Percentiles rank a stretch among this genome's conserved stretches.
Conservation (phyloP, 2,888 invertebrate genomes). For the Scaptomyza caliginosa region DNA sequence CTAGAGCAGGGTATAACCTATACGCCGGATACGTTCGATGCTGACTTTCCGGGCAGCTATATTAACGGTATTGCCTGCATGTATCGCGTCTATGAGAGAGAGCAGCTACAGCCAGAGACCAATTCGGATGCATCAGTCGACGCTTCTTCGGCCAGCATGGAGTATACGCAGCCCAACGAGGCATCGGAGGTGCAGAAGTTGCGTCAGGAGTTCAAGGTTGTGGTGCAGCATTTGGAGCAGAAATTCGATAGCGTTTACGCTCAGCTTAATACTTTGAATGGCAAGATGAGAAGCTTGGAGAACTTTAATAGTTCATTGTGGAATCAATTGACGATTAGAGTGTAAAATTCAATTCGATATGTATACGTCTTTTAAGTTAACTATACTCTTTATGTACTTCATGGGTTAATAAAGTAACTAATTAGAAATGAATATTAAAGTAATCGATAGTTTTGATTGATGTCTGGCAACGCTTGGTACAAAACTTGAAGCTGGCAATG, state of each 20-base stretch:
- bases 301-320: slow-evolving; percentile 72
- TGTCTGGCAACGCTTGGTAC: not conserved
- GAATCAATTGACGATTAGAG: slow-evolving; percentile 72
- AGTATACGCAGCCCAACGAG: slow-evolving; percentile 10
- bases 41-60: slow-evolving; percentile 74
- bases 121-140: not conserved
- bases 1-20: slow-evolving; percentile 65
- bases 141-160: slow-evolving; percentile 28
- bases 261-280: slow-evolving; percentile 59
- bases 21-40: slow-evolving; percentile 58
- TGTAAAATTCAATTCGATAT: slow-evolving; percentile 14
- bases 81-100: slow-evolving; percentile 66
- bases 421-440: not conserved
- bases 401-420: slow-evolving; percentile 8
- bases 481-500: not conserved
- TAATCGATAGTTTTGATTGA: not conserved
- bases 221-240: slow-evolving; percentile 74
- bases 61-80: slow-evolving; percentile 79
- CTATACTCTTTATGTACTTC: not conserved
- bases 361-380: not conserved
- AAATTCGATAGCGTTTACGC: slow-evolving; percentile 64
- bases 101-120: slow-evolving; percentile 9
- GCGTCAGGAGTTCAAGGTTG: slow-evolving; percentile 71
- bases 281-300: slow-evolving; percentile 65
- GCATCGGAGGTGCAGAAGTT: slow-evolving; percentile 57